These are phyloP conservation scores for Andrena praecox DNA, from an alignment of 2,888 invertebrate species.

Conservation along the genomic window DNA sequence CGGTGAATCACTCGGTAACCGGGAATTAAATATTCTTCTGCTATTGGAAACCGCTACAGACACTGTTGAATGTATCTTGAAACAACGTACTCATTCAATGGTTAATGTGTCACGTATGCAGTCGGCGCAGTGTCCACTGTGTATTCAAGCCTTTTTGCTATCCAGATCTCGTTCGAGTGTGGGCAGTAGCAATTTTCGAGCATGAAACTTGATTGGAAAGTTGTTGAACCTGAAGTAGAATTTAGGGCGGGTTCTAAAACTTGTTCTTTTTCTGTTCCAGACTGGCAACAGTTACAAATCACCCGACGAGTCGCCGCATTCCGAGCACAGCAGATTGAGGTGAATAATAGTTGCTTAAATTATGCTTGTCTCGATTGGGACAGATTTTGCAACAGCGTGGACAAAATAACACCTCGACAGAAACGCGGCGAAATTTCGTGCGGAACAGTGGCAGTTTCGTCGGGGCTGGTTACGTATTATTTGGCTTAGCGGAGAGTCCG, in stretches of 20 bases:
- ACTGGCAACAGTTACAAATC: conserved; percentile 80
- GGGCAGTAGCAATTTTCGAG: too few relatives aligned
- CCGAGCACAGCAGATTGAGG: conserved; percentile 79
- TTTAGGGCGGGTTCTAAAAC: conserved; percentile 29
- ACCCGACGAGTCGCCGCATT: conserved; percentile 79
- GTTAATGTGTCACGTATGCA: too few relatives aligned
- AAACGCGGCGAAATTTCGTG: neutral
- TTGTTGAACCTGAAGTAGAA: neutral
- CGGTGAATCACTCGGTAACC: neutral
- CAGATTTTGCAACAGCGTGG: conserved; percentile 22
- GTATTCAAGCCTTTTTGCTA: too few relatives aligned
- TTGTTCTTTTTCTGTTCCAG: conserved; percentile 74
- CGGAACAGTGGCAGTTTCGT: conserved; percentile 10
- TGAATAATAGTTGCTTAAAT: conserved; percentile 64
- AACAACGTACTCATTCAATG: too few relatives aligned
- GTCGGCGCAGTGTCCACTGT: too few relatives aligned
- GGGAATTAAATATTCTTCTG: neutral
- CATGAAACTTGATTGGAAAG: neutral
- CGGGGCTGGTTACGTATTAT: too few relatives aligned
- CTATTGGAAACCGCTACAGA: too few relatives aligned
- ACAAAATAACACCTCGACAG: conserved; percentile 7
- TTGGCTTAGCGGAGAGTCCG: conserved; percentile 18
- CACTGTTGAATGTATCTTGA: too few relatives aligned
- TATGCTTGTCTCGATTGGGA: conserved; percentile 38
- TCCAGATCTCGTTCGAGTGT: too few relatives aligned